Percentiles rank a stretch among this genome's conserved stretches.
Evolutionary conservation across 2,888 invertebrate species (phyloP).

Genomic region (Dynastes grantii): DNA sequence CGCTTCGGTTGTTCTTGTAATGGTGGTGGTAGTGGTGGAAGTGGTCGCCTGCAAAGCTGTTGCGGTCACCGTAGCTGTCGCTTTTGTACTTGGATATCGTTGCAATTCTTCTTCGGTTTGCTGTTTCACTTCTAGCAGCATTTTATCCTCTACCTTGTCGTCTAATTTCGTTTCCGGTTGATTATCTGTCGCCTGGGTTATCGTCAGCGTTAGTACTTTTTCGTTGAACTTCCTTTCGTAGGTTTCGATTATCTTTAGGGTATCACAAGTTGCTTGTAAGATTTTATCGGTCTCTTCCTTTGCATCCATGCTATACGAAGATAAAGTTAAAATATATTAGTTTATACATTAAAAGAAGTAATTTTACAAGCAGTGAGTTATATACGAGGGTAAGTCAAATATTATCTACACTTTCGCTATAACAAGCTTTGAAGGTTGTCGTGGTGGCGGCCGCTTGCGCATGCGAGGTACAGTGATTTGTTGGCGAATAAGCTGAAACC

Average conservation of each 20-base stretch:
- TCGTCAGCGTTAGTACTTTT: constrained; percentile 61
- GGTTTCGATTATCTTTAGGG: constrained; percentile 61
- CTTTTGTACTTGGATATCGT: constrained; percentile 65
- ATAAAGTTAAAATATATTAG: background rate
- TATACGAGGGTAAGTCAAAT: too few species aligned
- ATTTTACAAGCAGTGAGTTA: too few species aligned
- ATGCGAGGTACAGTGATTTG: too few species aligned
- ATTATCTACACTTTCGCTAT: too few species aligned
- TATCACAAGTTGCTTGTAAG: constrained; percentile 62
- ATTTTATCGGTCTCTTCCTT: constrained; percentile 51
- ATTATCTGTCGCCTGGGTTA: constrained; percentile 45
- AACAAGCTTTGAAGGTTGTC: too few species aligned
- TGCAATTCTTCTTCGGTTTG: constrained; percentile 62
- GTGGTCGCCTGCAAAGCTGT: constrained; percentile 15
- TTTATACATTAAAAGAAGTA: too few species aligned
- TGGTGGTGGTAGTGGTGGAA: constrained; percentile 17
- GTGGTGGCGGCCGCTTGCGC: too few species aligned
- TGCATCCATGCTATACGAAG: constrained; percentile 12
- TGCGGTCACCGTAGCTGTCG: constrained; percentile 24
- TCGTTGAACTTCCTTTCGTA: constrained; percentile 69
- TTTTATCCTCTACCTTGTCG: constrained; percentile 19
- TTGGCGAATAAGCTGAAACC: too few species aligned
- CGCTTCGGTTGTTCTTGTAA: constrained; percentile 41
- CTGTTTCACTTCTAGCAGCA: constrained; percentile 14
- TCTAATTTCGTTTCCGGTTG: constrained; percentile 16